Conservation (phyloP, 2,113 vertebrate genomes). For the Merops nubicus region DNA sequence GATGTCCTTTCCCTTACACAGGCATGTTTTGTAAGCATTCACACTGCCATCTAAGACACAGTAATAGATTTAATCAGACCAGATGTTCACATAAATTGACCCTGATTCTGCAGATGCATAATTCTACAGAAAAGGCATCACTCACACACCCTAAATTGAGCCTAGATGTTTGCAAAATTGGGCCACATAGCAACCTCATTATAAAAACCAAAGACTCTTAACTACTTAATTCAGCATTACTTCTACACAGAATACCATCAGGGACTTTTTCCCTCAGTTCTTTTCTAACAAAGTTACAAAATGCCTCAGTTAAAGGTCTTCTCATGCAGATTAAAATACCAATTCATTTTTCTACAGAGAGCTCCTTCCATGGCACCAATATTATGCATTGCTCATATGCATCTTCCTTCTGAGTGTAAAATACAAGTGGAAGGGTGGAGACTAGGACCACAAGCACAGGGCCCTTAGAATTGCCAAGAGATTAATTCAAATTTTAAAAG, state of each 20-base stretch:
- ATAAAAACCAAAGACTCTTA: not conserved
- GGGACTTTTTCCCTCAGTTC: not conserved
- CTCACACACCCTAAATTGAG: not conserved
- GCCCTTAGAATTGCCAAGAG: not conserved
- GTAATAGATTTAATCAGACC: not conserved
- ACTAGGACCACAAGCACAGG: not conserved
- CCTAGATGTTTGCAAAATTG: not conserved
- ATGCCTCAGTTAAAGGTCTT: not conserved
- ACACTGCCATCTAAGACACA: not conserved
- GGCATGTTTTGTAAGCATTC: not conserved
- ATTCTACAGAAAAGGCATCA: not conserved
- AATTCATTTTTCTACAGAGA: not conserved
- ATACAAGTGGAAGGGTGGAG: rapidly evolving
- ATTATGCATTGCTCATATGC: rapidly evolving
- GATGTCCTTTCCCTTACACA: not conserved
- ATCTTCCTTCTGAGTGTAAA: not conserved
- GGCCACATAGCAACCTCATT: not conserved
- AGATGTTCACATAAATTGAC: slow-evolving; percentile 1
- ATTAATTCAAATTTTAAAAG: not conserved
- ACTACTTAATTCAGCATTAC: not conserved
- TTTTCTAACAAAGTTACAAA: not conserved
- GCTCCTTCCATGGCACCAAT: rapidly evolving
- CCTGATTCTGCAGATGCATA: not conserved
- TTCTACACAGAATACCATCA: not conserved
- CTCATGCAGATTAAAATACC: not conserved